Base-by-base conservation (phyloP, 1,140 invertebrate species). In the Pantala flavescens region DNA sequence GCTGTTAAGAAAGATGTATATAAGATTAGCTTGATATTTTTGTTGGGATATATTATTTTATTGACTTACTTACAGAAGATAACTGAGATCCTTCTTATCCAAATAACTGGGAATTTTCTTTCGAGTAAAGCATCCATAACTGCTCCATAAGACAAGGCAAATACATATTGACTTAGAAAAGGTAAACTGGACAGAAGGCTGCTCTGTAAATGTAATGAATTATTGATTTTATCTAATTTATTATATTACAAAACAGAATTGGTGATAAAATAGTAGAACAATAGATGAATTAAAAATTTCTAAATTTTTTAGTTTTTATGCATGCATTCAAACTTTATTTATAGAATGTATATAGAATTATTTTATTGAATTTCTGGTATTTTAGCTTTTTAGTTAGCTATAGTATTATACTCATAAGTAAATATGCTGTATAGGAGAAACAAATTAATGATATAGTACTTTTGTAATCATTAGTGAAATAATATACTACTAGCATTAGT, bases 1-100 rank as follows among this genome's bases (percentile, higher is more conserved):
- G 91, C 89, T 91, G 63, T 21, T 86, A 80, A 55, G 76, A 79
- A 71, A 79, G 23, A 70, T n/a, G 28, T 63, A 7, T 14, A 5
- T 63, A 3, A 74, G 63, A 49, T 75, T 23, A 70, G 2, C 19
- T 19, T 10, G 7, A 21, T 63, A 24, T 5, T 24, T 55, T 36
- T 24, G 36, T 23, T 10, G 19, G 7, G 9, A 16, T 36, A 24
- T 36, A 14, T 42, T 5, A 16, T 63, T 63, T 63, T 63, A 23
- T 74, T 21, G 14, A 19, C 42, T 19, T 71, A 74, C 74, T 78
- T 76, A 78, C 78, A 77, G 11, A 79, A 73, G 9, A 72, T 63
- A 23, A 77, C 74, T 14, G 77, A 79, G 21, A 79, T n/a, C 23
- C 77, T 79, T 24, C 78, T 70, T 9, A 78, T 75, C 9, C 28